Conservation (phyloP, 1,140 invertebrate genomes). For the Drosophila mayri region DNA sequence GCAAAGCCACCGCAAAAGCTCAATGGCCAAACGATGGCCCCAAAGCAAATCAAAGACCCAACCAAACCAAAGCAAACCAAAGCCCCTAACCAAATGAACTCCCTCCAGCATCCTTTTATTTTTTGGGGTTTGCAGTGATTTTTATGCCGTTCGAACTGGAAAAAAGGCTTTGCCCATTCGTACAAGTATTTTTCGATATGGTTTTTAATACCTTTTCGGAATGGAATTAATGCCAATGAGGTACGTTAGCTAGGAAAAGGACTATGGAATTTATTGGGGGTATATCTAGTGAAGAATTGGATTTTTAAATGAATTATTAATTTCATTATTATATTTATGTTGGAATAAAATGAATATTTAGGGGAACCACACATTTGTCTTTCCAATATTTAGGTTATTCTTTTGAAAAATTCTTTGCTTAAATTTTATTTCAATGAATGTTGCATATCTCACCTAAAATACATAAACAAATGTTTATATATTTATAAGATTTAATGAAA, state of each 20-base stretch:
- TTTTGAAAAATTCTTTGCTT: neutral
- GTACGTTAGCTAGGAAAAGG: constrained; percentile 4
- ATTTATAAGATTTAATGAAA: neutral
- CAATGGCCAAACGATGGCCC: constrained; percentile 43
- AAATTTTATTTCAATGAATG: neutral
- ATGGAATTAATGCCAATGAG: neutral
- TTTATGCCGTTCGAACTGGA: constrained; percentile 24
- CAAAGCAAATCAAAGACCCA: constrained; percentile 36
- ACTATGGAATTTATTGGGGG: neutral
- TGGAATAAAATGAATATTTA: neutral
- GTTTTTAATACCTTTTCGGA: constrained; percentile 37
- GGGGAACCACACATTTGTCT: neutral
- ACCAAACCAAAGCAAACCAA: constrained; percentile 31
- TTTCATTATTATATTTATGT: neutral
- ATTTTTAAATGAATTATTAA: too few relatives aligned
- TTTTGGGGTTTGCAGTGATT: constrained; percentile 31
- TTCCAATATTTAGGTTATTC: neutral
- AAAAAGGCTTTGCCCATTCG: constrained; percentile 36
- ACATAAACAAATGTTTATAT: too few relatives aligned
- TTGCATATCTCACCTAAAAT: neutral
- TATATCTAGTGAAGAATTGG: neutral
- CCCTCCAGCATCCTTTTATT: neutral
- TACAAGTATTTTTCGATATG: constrained; percentile 50
- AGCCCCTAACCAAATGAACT: constrained; percentile 39
- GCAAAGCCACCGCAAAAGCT: constrained; percentile 52